Evolutionary conservation across 2,888 invertebrate species (phyloP).

Genomic region (Athripsodes cinereus): DNA sequence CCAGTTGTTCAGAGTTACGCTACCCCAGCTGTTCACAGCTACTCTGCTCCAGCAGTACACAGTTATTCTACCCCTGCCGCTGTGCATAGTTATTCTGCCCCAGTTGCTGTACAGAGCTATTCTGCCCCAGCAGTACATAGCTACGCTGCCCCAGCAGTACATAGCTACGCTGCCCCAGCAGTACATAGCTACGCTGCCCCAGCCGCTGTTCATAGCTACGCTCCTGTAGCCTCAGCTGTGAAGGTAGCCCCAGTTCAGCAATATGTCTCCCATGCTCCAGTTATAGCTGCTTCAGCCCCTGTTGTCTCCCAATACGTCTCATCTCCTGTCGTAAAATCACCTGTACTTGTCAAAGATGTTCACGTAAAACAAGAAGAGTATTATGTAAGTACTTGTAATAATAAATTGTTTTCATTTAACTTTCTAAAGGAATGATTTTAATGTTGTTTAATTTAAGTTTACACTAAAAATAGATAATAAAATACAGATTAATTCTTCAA

Average conservation of each 20-base stretch:
- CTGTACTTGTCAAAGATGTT: conserved; percentile 46
- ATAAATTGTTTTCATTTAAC: neutral
- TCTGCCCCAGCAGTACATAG: conserved; percentile 27
- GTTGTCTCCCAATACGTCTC: conserved; percentile 19
- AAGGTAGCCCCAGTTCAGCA: conserved; percentile 28
- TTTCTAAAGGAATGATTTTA: neutral
- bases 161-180: conserved; percentile 33
- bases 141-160: conserved; percentile 28
- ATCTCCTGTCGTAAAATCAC: conserved; percentile 28
- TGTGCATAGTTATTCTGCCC: conserved; percentile 25
- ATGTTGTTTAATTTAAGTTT: neutral
- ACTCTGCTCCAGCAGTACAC: conserved; percentile 28
- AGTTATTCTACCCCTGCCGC: conserved; percentile 29
- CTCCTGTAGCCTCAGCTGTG: conserved; percentile 31
- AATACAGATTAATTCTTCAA: no score
- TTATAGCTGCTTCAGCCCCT: conserved; percentile 31
- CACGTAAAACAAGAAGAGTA: conserved; percentile 56
- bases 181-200: conserved; percentile 30
- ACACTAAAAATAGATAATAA: no score
- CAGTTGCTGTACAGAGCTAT: conserved; percentile 26
- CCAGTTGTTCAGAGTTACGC: conserved; percentile 28
- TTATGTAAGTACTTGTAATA: conserved; percentile 55
- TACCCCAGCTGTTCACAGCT: conserved; percentile 26
- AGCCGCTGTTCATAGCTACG: conserved; percentile 22
- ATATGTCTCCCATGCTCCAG: conserved; percentile 36